A percentile compares a stretch with the other conserved stretches of the same genome.
These are phyloP conservation scores for Daphoenositta chrysoptera DNA, from an alignment of 2,113 vertebrate species.

Conservation along the genomic window DNA sequence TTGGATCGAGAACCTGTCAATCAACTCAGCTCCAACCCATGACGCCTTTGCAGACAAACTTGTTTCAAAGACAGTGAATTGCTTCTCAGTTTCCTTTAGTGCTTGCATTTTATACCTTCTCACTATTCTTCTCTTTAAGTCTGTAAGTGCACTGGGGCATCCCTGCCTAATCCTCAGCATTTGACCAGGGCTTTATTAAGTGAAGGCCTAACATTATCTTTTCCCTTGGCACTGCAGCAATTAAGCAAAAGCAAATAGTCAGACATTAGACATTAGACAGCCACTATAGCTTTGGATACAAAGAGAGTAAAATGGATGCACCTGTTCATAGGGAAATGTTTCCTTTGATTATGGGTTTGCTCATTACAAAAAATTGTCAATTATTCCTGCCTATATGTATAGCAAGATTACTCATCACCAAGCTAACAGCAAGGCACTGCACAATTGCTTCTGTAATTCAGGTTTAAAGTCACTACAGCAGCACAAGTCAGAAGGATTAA, in stretches of 20 bases:
- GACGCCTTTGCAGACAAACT: background rate
- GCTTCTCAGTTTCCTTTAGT: background rate
- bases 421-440: background rate
- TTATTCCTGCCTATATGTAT: background rate
- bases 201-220: background rate
- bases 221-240: background rate
- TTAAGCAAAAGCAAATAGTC: background rate
- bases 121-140: background rate
- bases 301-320: background rate
- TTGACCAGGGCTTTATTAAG: background rate
- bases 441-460: constrained; percentile 7
- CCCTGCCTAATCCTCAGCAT: background rate
- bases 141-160: background rate
- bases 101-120: background rate
- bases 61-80: background rate
- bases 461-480: background rate
- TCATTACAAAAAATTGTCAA: background rate
- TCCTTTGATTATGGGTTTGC: background rate
- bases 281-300: background rate
- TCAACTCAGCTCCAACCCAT: too few species aligned
- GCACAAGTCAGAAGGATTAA: background rate
- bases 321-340: background rate
- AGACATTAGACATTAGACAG: background rate
- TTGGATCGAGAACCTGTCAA: too few species aligned
- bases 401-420: background rate